These are phyloP conservation scores for Glomeris maerens DNA, from an alignment of 1,140 invertebrate genomes.

Conservation along the genomic window DNA sequence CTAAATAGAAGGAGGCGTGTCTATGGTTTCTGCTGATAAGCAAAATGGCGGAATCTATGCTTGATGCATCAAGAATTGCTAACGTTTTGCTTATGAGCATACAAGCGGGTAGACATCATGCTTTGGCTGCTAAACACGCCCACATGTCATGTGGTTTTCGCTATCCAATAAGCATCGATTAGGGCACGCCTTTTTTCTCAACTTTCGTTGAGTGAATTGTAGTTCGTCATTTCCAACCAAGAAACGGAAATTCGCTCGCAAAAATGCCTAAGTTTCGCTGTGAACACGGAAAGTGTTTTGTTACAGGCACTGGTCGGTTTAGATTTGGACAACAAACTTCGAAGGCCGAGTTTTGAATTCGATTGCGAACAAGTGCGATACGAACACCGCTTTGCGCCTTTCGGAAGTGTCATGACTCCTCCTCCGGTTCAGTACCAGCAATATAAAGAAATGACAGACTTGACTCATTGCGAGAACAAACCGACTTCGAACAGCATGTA, in stretches of 20 bases:
- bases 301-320: constrained; percentile 58
- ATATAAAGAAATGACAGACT: constrained; percentile 54
- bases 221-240: too few species aligned
- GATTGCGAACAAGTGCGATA: constrained; percentile 88
- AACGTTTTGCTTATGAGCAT: too few species aligned
- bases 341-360: constrained; percentile 68
- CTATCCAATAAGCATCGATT: too few species aligned
- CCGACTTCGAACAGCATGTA: constrained; percentile 44
- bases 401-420: constrained; percentile 69
- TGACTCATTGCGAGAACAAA: constrained; percentile 32
- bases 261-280: neutral
- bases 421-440: constrained; percentile 77
- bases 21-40: too few species aligned
- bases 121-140: too few species aligned
- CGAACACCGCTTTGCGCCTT: constrained; percentile 81
- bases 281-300: constrained; percentile 1
- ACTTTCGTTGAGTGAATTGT: too few species aligned
- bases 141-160: too few species aligned
- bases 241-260: too few species aligned
- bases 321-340: constrained; percentile 49
- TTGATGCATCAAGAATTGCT: neutral
- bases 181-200: too few species aligned
- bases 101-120: too few species aligned
- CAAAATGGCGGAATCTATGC: neutral
- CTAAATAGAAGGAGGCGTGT: too few species aligned